Evolutionary conservation across 2,113 vertebrate species (phyloP), one percentile per base, ranked within the genome.

Genomic region (Callocephalon fimbriatum): DNA sequence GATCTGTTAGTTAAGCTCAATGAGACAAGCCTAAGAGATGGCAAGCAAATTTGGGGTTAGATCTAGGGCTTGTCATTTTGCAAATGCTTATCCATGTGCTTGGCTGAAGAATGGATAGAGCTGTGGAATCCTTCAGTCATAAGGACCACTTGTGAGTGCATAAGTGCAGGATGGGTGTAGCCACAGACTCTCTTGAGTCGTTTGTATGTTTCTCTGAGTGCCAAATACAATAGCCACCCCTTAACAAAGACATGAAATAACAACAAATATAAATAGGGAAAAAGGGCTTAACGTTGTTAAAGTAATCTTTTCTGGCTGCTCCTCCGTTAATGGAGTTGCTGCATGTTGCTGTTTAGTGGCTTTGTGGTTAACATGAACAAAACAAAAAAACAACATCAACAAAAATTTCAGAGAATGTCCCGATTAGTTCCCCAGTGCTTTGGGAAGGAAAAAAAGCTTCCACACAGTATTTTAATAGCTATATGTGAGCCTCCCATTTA

Each of bases 361-460:
- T 92, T 86, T 91, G 79, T 68, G 83, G 86, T 84, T 86, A 73
- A 83, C 22, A n/a, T 45, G 80, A 87, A 73, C 53, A 94, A 95
- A 94, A 90, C 50, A 67, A 88, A 90, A 95, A 86, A 86, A 9
- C 29, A 74, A 12, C 35, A 93, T 58, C 88, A 76, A 91, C 73
- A 92, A 85, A 75, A 62, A 78, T 92, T 47, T 88, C 82, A 93
- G 93, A 92, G 74, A 96, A 90, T 67, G 75, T 70, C 79, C 91
- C 91, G 68, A 97, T 83, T 89, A 92, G 92, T 81, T 92, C 76
- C 85, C 71, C 48, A 83, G 20, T 65, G 67, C 87, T 93, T 86
- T 95, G 74, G 91, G 89, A 96, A 96, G 73, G 21, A 61, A 93
- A 95, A 93, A 96, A 91, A 76, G 18, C 91, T 97, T 96, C 94